Evolutionary conservation across 2,888 invertebrate genomes (phyloP).

Genomic region (Eulithis prunata): DNA sequence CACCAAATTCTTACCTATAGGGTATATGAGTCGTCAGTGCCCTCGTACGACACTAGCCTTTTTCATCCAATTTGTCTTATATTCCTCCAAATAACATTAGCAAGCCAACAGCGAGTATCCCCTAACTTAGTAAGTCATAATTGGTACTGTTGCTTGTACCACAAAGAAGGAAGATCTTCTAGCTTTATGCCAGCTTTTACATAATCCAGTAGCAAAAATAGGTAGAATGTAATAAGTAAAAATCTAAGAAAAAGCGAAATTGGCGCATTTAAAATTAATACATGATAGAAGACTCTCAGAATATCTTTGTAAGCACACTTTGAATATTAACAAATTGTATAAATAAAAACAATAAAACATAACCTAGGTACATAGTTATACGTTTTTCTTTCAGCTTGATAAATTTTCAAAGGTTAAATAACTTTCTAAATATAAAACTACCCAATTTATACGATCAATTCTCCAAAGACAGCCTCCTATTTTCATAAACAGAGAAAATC

Average conservation of each 20-base stretch:
- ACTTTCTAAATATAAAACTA: not conserved
- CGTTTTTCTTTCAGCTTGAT: no score
- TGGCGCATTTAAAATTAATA: no score
- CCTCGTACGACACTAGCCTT: slow-evolving; percentile 47
- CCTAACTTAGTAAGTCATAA: slow-evolving; percentile 17
- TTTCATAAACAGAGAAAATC: slow-evolving; percentile 27
- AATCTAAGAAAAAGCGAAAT: no score
- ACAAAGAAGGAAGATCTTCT: not conserved
- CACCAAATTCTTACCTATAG: not conserved
- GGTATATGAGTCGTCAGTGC: slow-evolving; percentile 33
- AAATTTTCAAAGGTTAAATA: not conserved
- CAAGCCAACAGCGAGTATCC: slow-evolving; percentile 20
- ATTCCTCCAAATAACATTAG: slow-evolving; percentile 54
- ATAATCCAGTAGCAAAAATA: not conserved
- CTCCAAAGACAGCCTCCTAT: slow-evolving; percentile 7
- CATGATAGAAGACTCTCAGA: no score
- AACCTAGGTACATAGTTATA: no score
- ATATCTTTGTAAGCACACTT: no score
- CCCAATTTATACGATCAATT: not conserved
- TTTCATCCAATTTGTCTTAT: slow-evolving; percentile 59
- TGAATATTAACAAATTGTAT: no score
- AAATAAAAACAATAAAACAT: no score
- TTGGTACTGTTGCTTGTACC: slow-evolving; percentile 2
- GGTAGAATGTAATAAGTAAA: no score
- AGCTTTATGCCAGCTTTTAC: not conserved